These are phyloP conservation scores for Anabacerthia variegaticeps DNA, from an alignment of 2,797 vertebrate species.

Conservation along the genomic window DNA sequence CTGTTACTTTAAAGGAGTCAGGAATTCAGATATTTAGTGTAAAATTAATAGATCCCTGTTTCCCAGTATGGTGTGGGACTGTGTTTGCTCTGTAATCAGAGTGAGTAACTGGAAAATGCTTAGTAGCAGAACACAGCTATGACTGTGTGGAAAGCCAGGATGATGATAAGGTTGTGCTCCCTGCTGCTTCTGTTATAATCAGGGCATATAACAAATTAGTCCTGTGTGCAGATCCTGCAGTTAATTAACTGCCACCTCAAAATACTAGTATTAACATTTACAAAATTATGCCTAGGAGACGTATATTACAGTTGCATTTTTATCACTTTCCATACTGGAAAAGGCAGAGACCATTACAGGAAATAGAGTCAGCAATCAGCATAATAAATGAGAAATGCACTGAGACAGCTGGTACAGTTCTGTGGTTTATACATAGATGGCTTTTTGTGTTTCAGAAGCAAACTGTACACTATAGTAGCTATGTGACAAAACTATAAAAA, in stretches of 20 bases:
- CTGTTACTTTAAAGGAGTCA: background rate
- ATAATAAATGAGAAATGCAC: background rate
- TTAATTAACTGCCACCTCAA: background rate
- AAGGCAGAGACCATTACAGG: background rate
- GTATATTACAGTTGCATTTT: background rate
- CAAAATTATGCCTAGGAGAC: background rate
- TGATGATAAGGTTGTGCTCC: background rate
- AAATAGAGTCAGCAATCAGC: background rate
- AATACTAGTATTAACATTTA: background rate
- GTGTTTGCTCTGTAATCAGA: background rate
- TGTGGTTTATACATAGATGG: background rate
- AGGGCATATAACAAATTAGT: background rate
- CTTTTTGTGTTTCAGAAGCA: background rate
- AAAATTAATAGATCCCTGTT: background rate
- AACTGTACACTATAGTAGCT: background rate
- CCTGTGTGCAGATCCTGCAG: background rate
- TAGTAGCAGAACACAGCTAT: background rate
- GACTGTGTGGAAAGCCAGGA: background rate
- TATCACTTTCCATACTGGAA: background rate
- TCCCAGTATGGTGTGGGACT: background rate
- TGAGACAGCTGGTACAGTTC: background rate
- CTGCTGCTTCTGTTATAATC: background rate
- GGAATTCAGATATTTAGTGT: background rate
- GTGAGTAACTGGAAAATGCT: background rate
- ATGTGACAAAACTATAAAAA: background rate